phyloP scores from a whole-genome alignment of 2,113 vertebrate species.

The Eptesicus fuscus region DNA sequence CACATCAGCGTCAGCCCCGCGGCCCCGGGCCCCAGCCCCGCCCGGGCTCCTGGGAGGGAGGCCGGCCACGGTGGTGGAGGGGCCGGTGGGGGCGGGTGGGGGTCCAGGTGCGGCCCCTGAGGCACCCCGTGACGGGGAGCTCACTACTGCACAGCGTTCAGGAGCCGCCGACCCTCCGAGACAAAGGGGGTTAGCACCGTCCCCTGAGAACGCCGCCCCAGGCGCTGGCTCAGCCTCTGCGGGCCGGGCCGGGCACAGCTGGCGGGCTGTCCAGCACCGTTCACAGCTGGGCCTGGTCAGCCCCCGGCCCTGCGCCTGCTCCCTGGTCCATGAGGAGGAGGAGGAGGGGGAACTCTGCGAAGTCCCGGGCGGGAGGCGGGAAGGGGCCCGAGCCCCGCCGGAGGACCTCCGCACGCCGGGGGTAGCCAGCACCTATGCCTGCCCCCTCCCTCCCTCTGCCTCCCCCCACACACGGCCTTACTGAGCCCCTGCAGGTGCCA shows the following conservation, averaged over 20 bases:
- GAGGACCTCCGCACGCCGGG: background rate
- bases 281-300: background rate
- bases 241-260: fast-evolving
- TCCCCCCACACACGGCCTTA: background rate
- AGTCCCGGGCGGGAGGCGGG: fast-evolving
- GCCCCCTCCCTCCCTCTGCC: background rate
- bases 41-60: background rate
- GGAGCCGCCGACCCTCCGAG: fast-evolving
- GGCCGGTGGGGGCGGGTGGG: background rate
- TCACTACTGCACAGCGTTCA: background rate
- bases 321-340: fast-evolving
- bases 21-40: background rate
- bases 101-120: too few species aligned
- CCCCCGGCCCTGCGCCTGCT: background rate
- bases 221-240: background rate
- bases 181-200: fast-evolving
- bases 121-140: fast-evolving
- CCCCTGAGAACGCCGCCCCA: background rate
- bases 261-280: background rate
- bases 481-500: background rate
- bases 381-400: background rate
- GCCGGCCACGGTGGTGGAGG: fast-evolving
- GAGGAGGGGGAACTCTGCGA: fast-evolving
- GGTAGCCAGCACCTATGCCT: background rate
- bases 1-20: slow-evolving; percentile 81